Percentiles rank a stretch among this genome's conserved stretches.
Conservation (phyloP, 1,140 invertebrate genomes). For the Caenorhabditis inopinata region DNA sequence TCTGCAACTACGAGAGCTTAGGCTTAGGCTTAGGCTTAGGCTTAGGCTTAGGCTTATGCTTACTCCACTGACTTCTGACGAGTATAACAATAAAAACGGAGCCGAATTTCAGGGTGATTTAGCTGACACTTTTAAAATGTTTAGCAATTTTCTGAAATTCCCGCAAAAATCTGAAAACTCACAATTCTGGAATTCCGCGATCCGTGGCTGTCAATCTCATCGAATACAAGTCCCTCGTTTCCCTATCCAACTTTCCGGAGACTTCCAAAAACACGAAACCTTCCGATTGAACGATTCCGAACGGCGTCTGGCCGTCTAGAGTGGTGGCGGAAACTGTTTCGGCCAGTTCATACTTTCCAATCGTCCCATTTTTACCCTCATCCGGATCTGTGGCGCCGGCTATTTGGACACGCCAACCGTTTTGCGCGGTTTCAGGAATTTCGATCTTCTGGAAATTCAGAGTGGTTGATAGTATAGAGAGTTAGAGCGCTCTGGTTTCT, state of each 20-base stretch:
- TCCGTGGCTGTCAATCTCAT: not conserved
- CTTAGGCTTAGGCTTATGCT: too few relatives aligned
- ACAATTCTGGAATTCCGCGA: not conserved
- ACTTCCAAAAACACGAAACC: slow-evolving; percentile 16
- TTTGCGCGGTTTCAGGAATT: slow-evolving; percentile 13
- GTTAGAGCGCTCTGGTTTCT: too few relatives aligned
- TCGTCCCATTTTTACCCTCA: not conserved
- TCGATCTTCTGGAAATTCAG: not conserved
- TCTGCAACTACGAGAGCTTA: too few relatives aligned
- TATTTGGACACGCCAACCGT: not conserved
- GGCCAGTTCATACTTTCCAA: not conserved
- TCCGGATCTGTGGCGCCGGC: slow-evolving; percentile 19
- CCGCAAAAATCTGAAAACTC: not conserved
- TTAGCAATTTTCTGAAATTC: too few relatives aligned
- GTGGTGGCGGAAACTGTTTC: not conserved
- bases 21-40: too few relatives aligned
- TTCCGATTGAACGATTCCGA: not conserved
- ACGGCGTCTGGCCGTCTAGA: not conserved
- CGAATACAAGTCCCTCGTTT: not conserved
- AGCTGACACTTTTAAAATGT: too few relatives aligned
- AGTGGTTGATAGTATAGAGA: too few relatives aligned
- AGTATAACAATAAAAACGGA: too few relatives aligned
- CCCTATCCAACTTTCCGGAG: not conserved
- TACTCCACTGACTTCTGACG: too few relatives aligned
- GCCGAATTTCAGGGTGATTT: too few relatives aligned